A percentile compares a stretch with the other conserved stretches of the same genome.
Evolutionary conservation across 2,888 invertebrate genomes (phyloP).

Genomic region (Pyrrhia umbra): DNA sequence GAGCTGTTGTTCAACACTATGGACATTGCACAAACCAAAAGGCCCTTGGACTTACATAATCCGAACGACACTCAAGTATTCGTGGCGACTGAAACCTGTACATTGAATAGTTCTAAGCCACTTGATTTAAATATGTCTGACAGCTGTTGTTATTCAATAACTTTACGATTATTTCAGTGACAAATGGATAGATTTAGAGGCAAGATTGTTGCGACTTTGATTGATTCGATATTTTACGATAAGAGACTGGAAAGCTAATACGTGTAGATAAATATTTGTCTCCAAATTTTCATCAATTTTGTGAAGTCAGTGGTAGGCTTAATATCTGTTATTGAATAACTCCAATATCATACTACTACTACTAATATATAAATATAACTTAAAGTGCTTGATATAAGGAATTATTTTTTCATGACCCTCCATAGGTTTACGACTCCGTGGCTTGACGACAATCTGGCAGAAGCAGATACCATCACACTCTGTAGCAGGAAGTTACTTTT

Average conservation of each 20-base stretch:
- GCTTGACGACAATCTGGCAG: not conserved
- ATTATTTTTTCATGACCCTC: not conserved
- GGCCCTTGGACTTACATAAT: conserved; percentile 50
- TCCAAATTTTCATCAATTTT: too few relatives aligned
- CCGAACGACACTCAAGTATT: conserved; percentile 43
- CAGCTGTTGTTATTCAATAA: conserved; percentile 30
- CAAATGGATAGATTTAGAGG: conserved; percentile 28
- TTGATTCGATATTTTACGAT: not conserved
- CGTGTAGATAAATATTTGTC: not conserved
- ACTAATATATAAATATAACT: not conserved
- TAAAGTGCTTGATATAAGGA: not conserved
- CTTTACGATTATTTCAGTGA: conserved; percentile 23
- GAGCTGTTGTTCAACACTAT: not conserved
- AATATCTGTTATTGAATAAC: too few relatives aligned
- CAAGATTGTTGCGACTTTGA: not conserved
- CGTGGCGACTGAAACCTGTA: conserved; percentile 51
- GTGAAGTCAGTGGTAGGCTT: too few relatives aligned
- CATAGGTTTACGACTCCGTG: not conserved
- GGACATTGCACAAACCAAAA: conserved; percentile 40
- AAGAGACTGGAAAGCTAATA: not conserved
- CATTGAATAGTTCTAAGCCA: conserved; percentile 36
- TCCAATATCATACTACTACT: too few relatives aligned
- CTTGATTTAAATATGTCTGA: conserved; percentile 37
- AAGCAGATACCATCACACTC: not conserved
- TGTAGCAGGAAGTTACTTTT: not conserved